Base-by-base conservation (phyloP, 2,113 vertebrate species). In the Crypturellus undulatus region DNA sequence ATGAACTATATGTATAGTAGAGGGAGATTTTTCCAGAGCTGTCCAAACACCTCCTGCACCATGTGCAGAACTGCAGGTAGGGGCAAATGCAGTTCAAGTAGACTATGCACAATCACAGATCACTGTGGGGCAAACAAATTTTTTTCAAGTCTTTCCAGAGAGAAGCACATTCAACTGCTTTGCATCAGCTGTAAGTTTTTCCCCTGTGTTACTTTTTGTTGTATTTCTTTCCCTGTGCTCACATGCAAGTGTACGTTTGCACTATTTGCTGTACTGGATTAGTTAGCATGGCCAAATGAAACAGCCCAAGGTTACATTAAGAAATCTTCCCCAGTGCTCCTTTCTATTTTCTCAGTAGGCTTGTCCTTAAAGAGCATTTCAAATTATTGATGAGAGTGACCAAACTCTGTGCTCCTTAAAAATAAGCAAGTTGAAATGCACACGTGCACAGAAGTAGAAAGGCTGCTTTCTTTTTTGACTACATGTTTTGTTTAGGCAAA, bases 161-260 rank as follows among this genome's bases (percentile, higher is more conserved):
- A 84, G 54, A 26, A 65, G 51, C 32, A 0, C 34, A 2, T 84
- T 71, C 6, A 22, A 60, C 54, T 67, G 59, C 64, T 72, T 63
- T 25, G 6, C n/a, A 38, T 63, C 47, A 82, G 30, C n/a, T 30
- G 3, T 1, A 3, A 40, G 42, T 45, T 77, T n/a, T 79, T 67
- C 34, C 4, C 26, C 24, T 0, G 0, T 16, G 17, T 32, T 47
- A 54, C 0, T 1, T 28, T 1, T 28, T 25, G 40, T 43, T 60
- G 4, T 26, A 1, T 34, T 63, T 79, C 45, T 73, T 1, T 1
- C 73, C 36, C 49, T 34, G 15, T 30, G 60, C 43, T 62, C 19
- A 8, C 24, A 59, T 20, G 79, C 14, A 17, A 12, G 19, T 26
- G 59, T 68, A 42, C 19, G 1, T 21, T 76, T 90, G 8, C 20